Conservation (phyloP, 2,113 vertebrate species). For the Ornithorhynchus anatinus region DNA sequence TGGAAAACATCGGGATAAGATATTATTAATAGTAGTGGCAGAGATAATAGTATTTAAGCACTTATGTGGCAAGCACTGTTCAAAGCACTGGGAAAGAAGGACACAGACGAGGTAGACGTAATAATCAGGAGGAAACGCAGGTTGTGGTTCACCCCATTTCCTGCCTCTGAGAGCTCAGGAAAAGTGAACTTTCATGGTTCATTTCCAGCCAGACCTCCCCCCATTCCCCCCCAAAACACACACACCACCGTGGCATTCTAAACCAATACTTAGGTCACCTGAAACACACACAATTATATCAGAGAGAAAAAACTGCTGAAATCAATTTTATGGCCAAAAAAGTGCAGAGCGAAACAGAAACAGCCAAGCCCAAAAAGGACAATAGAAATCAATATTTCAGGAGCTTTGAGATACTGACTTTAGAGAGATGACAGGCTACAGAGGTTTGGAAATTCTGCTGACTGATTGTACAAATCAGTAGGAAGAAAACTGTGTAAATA, state of each 20-base stretch:
- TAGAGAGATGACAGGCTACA: conserved; percentile 38
- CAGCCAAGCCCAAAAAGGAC: neutral
- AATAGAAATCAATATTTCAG: conserved; percentile 25
- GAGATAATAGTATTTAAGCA: too few species aligned
- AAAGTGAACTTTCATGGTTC: neutral
- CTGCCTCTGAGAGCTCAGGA: neutral
- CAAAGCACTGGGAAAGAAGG: too few species aligned
- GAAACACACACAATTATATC: neutral
- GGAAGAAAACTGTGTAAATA: conserved; percentile 9
- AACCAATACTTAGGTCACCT: neutral
- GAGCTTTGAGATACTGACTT: conserved; percentile 28
- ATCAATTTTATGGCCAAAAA: conserved; percentile 10
- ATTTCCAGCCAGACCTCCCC: neutral
- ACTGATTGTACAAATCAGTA: conserved; percentile 26
- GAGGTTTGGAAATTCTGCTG: conserved; percentile 46
- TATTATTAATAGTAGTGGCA: too few species aligned
- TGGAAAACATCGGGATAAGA: too few species aligned
- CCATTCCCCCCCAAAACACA: neutral
- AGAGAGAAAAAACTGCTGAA: neutral
- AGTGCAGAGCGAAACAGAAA: conserved; percentile 30
- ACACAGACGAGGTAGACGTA: too few species aligned
- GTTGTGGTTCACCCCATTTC: neutral
- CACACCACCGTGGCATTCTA: neutral
- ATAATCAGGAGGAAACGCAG: too few species aligned
- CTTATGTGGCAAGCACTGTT: too few species aligned